Percentiles rank a stretch among this genome's conserved stretches.
These are phyloP conservation scores for Melinaea menophilus DNA, from an alignment of 2,888 invertebrate species.

Conservation along the genomic window DNA sequence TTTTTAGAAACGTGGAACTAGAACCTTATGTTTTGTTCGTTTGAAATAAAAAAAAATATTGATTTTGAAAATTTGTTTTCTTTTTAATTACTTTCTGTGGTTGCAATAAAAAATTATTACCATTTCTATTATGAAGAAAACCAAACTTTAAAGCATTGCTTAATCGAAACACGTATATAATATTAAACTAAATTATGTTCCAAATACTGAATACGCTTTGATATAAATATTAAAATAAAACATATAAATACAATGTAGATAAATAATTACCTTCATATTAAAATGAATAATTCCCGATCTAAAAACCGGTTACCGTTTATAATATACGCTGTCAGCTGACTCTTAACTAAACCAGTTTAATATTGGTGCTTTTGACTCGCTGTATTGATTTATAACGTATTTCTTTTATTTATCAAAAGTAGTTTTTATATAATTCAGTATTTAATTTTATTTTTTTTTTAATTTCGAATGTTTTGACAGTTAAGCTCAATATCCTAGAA, in stretches of 20 bases:
- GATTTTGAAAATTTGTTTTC: too few species aligned
- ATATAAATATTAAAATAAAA: neutral
- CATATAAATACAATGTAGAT: neutral
- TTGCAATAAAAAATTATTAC: too few species aligned
- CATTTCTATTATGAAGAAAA: too few species aligned
- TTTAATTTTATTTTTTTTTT: too few species aligned
- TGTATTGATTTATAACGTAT: too few species aligned
- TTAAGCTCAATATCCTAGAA: too few species aligned
- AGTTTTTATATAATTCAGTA: neutral
- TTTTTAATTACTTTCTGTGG: too few species aligned
- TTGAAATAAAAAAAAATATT: too few species aligned
- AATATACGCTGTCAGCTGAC: neutral
- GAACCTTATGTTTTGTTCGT: too few species aligned
- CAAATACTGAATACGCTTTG: neutral
- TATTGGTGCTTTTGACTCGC: neutral
- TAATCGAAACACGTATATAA: neutral
- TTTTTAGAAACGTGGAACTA: too few species aligned
- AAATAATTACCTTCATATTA: constrained; percentile 1
- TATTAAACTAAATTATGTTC: neutral
- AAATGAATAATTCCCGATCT: neutral
- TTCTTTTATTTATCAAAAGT: neutral
- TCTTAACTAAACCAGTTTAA: neutral
- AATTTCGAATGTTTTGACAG: too few species aligned
- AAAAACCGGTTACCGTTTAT: neutral
- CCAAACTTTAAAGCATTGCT: too few species aligned